Base-by-base conservation (phyloP, 2,888 invertebrate species). In the Slavum lentiscoides region DNA sequence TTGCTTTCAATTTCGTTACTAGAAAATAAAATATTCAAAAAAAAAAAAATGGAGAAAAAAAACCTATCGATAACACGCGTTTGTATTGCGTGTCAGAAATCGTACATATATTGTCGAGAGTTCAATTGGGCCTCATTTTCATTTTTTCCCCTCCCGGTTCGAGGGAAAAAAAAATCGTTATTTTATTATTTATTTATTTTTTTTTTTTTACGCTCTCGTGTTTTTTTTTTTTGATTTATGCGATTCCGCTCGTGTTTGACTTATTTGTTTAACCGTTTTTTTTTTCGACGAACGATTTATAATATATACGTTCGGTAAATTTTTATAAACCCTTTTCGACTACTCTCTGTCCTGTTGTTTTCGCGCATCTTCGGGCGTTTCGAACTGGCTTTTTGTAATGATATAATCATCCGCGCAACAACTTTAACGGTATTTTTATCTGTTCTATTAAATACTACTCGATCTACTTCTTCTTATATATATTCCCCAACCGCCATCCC, bases 41-140 rank as follows among this genome's bases (percentile, higher is more conserved):
- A 58, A 66, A 55, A 59, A 49, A 62, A 74, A 75, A 67, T 11
- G 23, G 39, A 39, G 37, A 4, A 19, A 30, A 53, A 74, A 64
- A 55, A 67, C 66, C 80, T 72, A 80, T 80, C 62, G 80, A 80
- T 69, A 80, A 80, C 80, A 70, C 70, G 80, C 70, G 70, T 62
- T 23, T 30, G 64, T 64, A 58, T 80, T 43, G 80, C 72, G 70
- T 72, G 80, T 70, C 72, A 39, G 62, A 80, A 80, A 80, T 72
- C 23, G 64, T 72, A 30, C 30, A 30, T 30, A 30, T 30, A 72
- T 72, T 80, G 80, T 80, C 80, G 62, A 80, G 66, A 72, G 64
- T 80, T 80, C 80, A 80, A 80, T 80, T 70, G 69, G 62, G 53
- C 53, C 62, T 66, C 70, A 62, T 72, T 70, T 72, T 80, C 37